phyloP scores from a whole-genome alignment of 2,888 invertebrate species.

The Chromoteleia sp. region DNA sequence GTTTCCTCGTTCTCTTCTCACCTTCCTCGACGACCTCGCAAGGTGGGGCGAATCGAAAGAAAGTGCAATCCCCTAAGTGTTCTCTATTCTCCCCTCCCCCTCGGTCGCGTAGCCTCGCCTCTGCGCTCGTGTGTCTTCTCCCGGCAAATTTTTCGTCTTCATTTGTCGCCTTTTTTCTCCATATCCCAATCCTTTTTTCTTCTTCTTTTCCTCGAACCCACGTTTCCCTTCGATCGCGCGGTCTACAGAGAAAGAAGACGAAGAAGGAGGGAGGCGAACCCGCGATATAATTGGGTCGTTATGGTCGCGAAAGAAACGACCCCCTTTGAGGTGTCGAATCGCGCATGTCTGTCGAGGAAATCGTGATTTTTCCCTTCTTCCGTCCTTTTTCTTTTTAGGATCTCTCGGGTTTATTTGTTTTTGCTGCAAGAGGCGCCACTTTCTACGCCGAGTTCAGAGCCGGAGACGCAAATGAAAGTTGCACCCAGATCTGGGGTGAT shows the following conservation, averaged over 20 bases:
- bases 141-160: conserved; percentile 34
- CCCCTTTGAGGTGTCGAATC: conserved; percentile 36
- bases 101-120: conserved; percentile 15
- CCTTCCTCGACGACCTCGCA: conserved; percentile 72
- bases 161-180: not conserved
- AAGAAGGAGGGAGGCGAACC: not conserved
- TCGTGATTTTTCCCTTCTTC: conserved; percentile 12
- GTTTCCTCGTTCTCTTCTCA: conserved; percentile 73
- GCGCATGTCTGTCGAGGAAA: conserved; percentile 20
- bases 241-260: too few relatives aligned
- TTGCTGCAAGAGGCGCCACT: conserved; percentile 53
- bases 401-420: conserved; percentile 33
- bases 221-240: not conserved
- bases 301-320: conserved; percentile 40
- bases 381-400: conserved; percentile 15
- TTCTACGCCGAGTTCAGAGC: conserved; percentile 49
- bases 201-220: not conserved
- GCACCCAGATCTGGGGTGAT: conserved; percentile 63
- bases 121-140: conserved; percentile 44
- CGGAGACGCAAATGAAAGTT: conserved; percentile 62
- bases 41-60: conserved; percentile 74
- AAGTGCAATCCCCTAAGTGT: conserved; percentile 73
- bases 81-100: conserved; percentile 61
- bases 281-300: conserved; percentile 32
- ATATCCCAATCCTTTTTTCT: not conserved